Base-by-base conservation (phyloP, 2,888 invertebrate genomes). In the Craniophora ligustri region DNA sequence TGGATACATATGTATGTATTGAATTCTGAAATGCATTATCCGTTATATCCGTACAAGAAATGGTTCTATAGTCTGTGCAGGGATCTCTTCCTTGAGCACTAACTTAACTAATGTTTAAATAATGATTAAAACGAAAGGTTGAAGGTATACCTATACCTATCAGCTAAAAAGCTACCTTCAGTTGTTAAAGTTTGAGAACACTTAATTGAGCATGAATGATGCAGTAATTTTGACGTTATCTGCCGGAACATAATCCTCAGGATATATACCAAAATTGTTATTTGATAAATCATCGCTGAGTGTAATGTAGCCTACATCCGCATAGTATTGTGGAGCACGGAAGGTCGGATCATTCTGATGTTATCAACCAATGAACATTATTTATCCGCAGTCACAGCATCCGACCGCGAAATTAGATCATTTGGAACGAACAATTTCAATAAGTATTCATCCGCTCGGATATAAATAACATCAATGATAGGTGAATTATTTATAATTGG, bases 261-360 rank as follows among this genome's bases (percentile, higher is more conserved):
- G 35, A 44, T 19, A 8, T 21, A 6, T 32, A 16, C 2, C 30
- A 31, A 42, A 31, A 19, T 26, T 32, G 40, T 19, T 28, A 44
- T 16, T 30, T 44, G 53, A 34, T 63, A 41, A 38, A 41, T 30
- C 28, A 15, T 26, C 26, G 11, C 42, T 63, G 39, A 45, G 45
- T 32, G 46, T 60, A 71, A 62, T 62, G 54, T 45, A 32, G 59
- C 56, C 23, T 36, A 47, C 21, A 55, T 71, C 71, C 68, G 71
- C 36, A 11, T 42, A 10, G 31, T 36, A 56, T 60, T 55, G 51
- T 65, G 34, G 34, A 18, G 2, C 15, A 16, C n/a, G n/a, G 58
- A 47, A 57, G 66, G 59, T 50, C 59, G 19, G 30, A 38, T 36
- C 42, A 50, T 36, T 49, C 15, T 45, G 35, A 56, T 44, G 39